Conservation (phyloP, 2,888 invertebrate species). For the Leucophenga montana region DNA sequence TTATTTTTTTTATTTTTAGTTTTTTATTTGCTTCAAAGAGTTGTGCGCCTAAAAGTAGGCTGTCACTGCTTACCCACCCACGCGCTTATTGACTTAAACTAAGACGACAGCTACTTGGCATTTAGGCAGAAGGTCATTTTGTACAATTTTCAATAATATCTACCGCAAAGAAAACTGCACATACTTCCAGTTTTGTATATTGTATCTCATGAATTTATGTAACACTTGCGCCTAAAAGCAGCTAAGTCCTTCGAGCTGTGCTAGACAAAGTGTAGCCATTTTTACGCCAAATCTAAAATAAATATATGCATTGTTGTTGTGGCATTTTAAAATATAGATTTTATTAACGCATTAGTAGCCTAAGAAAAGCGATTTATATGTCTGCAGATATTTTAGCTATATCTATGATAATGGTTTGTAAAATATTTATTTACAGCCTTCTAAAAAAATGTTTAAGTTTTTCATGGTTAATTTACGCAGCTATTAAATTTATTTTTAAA, state of each 20-base stretch:
- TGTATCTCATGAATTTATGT: slow-evolving; percentile 36
- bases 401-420: too few species aligned
- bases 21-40: background rate
- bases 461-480: background rate
- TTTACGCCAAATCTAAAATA: slow-evolving; percentile 18
- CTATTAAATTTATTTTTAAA: slow-evolving; percentile 16
- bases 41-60: background rate
- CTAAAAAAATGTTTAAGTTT: background rate
- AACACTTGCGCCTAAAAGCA: slow-evolving; percentile 47
- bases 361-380: background rate
- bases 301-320: background rate
- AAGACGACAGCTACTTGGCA: background rate
- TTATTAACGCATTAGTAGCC: background rate
- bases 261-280: background rate
- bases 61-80: too few species aligned
- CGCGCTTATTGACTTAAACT: slow-evolving; percentile 27
- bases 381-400: slow-evolving; percentile 15
- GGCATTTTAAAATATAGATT: slow-evolving; percentile 11
- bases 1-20: too few species aligned
- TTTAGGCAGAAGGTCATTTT: slow-evolving; percentile 32
- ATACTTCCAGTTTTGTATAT: slow-evolving; percentile 30
- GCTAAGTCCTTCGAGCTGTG: slow-evolving; percentile 29
- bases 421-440: slow-evolving; percentile 12
- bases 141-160: slow-evolving; percentile 6
- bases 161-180: too few species aligned